Evolutionary conservation across 2,888 invertebrate genomes (phyloP), one percentile per base, ranked within the genome.

Genomic region (Minunthozetes semirufus): DNA sequence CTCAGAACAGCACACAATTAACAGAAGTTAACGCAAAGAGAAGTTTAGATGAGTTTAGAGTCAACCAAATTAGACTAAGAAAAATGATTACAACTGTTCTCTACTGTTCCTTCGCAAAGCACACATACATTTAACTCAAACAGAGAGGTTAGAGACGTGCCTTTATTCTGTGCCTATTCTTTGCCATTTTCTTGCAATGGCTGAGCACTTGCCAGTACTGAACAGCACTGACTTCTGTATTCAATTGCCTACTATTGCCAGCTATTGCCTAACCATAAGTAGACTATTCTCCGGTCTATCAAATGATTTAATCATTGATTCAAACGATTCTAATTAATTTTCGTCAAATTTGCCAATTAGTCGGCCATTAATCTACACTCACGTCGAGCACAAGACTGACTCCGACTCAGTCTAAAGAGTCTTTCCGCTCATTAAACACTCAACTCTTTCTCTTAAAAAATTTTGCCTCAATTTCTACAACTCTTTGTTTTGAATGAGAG

Each of bases 311-410:
- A 66, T 66, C 38, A 33, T 66, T 19, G 22, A 22, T 70, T 17
- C 25, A 48, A 70, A 70, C 38, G 22, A 22, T 70, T 17, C 25
- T 70, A 70, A 70, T 70, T 70, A 70, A 70, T 70, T 46, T 70
- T 70, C 19, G 70, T 48, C 70, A 70, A 48, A 22, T 48, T 70
- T 48, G 17, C 42, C 42, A 42, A 68, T 68, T 68, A 68, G 22
- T 68, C 11, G 48, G 25, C 70, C 48, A 70, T 70, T 70, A 70
- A 70, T 70, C 70, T 48, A 48, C 48, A 27, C 46, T 70, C 46
- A 48, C 48, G 48, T 48, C 48, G 46, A n/a, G 17, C 33, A 15
- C 48, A 42, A 70, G 22, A 48, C 6, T 25, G 11, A 38, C 6
- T 38, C 38, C 33, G n/a, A 19, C n/a, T 38, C n/a, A 19, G 22